A percentile compares a stretch with the other conserved stretches of the same genome.
Conservation (phyloP, 1,140 invertebrate species). For the Eubasilissa regina region DNA sequence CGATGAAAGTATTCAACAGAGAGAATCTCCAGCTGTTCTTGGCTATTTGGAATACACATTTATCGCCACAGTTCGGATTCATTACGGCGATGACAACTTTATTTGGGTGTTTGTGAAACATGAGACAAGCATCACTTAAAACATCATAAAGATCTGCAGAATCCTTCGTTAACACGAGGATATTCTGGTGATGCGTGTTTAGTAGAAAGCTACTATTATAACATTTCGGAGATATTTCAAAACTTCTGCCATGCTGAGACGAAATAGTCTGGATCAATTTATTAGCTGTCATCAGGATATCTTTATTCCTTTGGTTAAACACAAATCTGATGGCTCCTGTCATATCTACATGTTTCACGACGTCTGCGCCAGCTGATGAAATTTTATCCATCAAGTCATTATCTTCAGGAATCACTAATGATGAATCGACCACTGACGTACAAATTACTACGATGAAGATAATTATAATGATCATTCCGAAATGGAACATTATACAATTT, state of each 20-base stretch:
- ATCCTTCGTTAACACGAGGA: constrained; percentile 5
- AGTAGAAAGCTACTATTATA: not conserved
- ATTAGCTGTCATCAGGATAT: not conserved
- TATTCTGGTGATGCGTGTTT: not conserved
- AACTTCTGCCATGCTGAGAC: not conserved
- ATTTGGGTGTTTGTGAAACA: constrained; percentile 5
- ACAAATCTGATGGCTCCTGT: no score
- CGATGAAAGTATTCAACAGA: constrained; percentile 30
- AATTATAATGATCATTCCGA: not conserved
- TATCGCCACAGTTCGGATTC: not conserved
- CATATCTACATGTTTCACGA: not conserved
- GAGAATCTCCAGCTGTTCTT: constrained; percentile 3
- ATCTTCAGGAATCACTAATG: not conserved
- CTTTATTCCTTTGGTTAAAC: not conserved
- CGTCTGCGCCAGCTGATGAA: not conserved
- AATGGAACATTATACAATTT: no score
- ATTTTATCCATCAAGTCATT: not conserved
- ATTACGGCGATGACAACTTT: constrained; percentile 6
- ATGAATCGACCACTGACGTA: not conserved
- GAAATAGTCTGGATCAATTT: not conserved
- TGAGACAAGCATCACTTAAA: constrained; percentile 1
- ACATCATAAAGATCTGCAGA: not conserved
- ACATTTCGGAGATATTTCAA: not conserved
- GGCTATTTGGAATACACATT: constrained; percentile 11
- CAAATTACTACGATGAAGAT: not conserved